These are phyloP conservation scores for Heterocephalus glaber DNA, from an alignment of 2,113 vertebrate species.

Conservation along the genomic window DNA sequence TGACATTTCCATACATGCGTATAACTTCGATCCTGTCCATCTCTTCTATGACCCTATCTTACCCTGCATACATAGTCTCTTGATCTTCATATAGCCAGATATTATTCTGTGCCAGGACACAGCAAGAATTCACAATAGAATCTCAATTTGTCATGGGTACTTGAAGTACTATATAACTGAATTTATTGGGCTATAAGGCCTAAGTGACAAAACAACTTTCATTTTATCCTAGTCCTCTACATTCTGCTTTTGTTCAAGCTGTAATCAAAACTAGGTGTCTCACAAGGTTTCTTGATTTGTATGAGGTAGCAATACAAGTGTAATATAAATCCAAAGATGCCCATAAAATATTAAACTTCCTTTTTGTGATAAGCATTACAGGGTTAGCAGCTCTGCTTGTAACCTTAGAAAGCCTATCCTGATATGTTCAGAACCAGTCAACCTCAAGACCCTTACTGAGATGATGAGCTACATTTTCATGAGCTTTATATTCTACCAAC, in stretches of 20 bases:
- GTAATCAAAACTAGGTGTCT: too few relatives aligned
- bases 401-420: background rate
- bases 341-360: background rate
- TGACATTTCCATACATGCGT: too few relatives aligned
- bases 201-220: background rate
- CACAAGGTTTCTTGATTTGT: background rate
- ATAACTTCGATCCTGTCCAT: too few relatives aligned
- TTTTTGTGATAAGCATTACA: too few relatives aligned
- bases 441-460: background rate
- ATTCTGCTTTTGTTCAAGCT: background rate
- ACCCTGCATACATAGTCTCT: too few relatives aligned
- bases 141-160: background rate
- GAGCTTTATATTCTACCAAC: background rate
- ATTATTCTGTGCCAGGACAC: too few relatives aligned
- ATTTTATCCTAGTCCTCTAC: background rate
- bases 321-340: background rate
- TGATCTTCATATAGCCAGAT: background rate
- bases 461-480: background rate
- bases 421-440: background rate
- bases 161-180: background rate
- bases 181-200: background rate
- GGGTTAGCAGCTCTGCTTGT: background rate
- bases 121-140: background rate
- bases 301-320: background rate
- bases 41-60: too few relatives aligned